These are phyloP conservation scores for Orchesellides sinensis DNA, from an alignment of 2,888 invertebrate species.

Conservation along the genomic window DNA sequence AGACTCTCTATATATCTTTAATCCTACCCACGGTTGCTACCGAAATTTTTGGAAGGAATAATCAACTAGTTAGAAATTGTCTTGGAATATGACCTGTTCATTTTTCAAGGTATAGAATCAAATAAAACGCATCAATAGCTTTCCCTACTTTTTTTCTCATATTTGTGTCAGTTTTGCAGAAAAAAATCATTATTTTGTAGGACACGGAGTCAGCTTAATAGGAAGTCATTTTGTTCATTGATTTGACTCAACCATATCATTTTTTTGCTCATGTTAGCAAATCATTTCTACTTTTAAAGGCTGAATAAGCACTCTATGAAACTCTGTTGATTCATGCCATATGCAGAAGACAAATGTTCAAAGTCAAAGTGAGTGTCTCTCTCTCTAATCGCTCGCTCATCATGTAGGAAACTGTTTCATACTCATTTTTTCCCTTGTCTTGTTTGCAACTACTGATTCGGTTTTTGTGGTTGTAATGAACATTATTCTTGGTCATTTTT, in stretches of 20 bases:
- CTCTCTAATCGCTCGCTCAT: neutral
- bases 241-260: constrained; percentile 11
- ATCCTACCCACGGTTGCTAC: too few relatives aligned
- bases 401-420: neutral
- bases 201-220: neutral
- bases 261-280: constrained; percentile 55
- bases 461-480: constrained; percentile 17
- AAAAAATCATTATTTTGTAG: neutral
- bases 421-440: neutral
- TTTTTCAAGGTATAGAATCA: too few relatives aligned
- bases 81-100: too few relatives aligned
- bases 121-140: too few relatives aligned
- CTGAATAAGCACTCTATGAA: constrained; percentile 49
- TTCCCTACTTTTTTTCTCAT: too few relatives aligned
- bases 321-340: constrained; percentile 28
- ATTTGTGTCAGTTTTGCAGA: neutral
- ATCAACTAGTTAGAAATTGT: too few relatives aligned
- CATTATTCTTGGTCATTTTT: constrained; percentile 8
- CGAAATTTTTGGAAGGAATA: too few relatives aligned
- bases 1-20: too few relatives aligned
- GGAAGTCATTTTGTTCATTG: neutral
- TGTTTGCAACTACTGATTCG: too few relatives aligned
- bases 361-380: neutral
- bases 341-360: too few relatives aligned
- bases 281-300: constrained; percentile 31